Conservation (phyloP, 2,888 invertebrate species). For the Noctua pronuba region DNA sequence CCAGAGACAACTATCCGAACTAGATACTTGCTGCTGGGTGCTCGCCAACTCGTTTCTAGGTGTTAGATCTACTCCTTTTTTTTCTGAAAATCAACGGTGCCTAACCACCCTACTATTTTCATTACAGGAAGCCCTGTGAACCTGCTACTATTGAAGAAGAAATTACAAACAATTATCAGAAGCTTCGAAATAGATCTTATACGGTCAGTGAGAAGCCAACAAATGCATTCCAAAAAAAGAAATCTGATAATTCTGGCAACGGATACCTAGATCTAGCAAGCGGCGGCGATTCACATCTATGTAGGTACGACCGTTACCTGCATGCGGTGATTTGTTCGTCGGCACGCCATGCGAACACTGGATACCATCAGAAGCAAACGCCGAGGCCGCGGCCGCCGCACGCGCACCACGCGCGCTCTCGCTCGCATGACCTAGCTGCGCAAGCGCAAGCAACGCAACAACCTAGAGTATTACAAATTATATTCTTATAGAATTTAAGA, state of each 20-base stretch:
- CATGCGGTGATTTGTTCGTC: conserved; percentile 92
- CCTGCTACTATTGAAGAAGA: conserved; percentile 84
- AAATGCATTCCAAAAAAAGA: conserved; percentile 83
- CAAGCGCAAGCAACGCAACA: conserved; percentile 76
- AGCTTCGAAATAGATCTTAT: conserved; percentile 88
- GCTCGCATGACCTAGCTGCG: conserved; percentile 83
- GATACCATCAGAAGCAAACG: conserved; percentile 85
- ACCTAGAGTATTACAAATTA: conserved; percentile 87
- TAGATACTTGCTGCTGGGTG: neutral
- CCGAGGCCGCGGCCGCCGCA: conserved; percentile 73
- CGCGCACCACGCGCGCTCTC: conserved; percentile 77
- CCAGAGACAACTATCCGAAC: neutral
- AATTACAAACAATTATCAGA: conserved; percentile 83
- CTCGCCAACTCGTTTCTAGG: neutral
- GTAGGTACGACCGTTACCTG: conserved; percentile 91
- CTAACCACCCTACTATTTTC: neutral
- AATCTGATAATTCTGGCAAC: conserved; percentile 84
- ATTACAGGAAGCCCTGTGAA: conserved; percentile 91
- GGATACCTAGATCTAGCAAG: conserved; percentile 91
- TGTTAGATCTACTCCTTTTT: neutral
- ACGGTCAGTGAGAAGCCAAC: conserved; percentile 87
- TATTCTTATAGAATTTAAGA: conserved; percentile 87
- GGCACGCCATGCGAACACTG: conserved; percentile 86
- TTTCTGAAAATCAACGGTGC: neutral
- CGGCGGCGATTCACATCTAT: conserved; percentile 90